A percentile compares a stretch with the other conserved stretches of the same genome.
Conservation (phyloP, 2,797 vertebrate genomes). For the Cirrhinus molitorella region DNA sequence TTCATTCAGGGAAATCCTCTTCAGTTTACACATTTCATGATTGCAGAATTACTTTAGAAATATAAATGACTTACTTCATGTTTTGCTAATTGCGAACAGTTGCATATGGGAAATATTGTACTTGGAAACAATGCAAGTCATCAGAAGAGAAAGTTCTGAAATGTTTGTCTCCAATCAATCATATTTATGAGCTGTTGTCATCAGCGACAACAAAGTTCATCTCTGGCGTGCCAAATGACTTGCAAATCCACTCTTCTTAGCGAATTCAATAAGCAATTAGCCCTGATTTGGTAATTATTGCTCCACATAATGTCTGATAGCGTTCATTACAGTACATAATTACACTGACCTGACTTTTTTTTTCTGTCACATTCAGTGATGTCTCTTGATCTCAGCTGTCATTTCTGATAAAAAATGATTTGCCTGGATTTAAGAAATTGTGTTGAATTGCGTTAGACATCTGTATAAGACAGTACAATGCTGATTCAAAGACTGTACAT, state of each 20-base stretch:
- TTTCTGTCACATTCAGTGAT: conserved; percentile 71
- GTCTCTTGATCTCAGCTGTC: conserved; percentile 66
- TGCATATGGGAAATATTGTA: neutral
- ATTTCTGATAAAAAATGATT: conserved; percentile 74
- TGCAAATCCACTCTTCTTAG: conserved; percentile 72
- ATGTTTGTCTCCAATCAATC: conserved; percentile 70
- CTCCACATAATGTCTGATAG: conserved; percentile 68
- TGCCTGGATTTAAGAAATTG: conserved; percentile 57
- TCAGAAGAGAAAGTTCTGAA: conserved; percentile 57
- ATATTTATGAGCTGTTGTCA: conserved; percentile 72
- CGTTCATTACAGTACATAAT: conserved; percentile 82
- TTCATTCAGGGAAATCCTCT: conserved; percentile 4
- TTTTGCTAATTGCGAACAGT: neutral
- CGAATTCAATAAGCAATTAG: conserved; percentile 76
- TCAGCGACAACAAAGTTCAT: conserved; percentile 63
- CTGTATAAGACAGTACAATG: too few relatives aligned
- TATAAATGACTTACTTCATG: neutral
- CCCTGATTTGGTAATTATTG: conserved; percentile 80
- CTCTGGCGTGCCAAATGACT: conserved; percentile 66
- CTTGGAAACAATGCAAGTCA: conserved; percentile 26
- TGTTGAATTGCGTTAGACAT: too few relatives aligned
- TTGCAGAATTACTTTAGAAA: neutral
- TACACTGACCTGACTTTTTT: conserved; percentile 77
- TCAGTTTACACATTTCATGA: neutral
- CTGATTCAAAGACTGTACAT: conserved; percentile 1